Evolutionary conservation across 2,888 invertebrate genomes (phyloP).

Genomic region (Heteromyza rotundicornis): DNA sequence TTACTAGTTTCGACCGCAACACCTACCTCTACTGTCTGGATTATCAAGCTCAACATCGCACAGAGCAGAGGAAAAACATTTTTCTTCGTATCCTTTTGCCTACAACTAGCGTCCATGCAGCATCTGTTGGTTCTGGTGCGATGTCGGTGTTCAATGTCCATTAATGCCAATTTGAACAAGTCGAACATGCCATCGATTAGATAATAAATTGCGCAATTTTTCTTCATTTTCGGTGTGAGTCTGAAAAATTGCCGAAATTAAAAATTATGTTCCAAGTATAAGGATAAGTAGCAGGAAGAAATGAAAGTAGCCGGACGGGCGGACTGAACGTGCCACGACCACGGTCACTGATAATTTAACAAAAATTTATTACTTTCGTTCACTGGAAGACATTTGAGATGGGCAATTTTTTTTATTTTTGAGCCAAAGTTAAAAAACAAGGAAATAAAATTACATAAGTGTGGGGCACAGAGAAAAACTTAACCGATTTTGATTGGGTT

Average conservation of each 20-base stretch:
- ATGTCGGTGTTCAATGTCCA: constrained; percentile 27
- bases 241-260: background rate
- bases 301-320: no score
- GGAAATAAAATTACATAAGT: no score
- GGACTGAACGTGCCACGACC: no score
- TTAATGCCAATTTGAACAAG: constrained; percentile 38
- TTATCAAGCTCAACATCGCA: no score
- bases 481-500: no score
- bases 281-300: no score
- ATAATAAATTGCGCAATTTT: constrained; percentile 32
- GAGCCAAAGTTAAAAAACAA: no score
- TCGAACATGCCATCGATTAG: constrained; percentile 36
- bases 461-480: no score
- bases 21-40: no score
- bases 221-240: constrained; percentile 27
- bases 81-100: background rate
- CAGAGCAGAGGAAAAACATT: background rate
- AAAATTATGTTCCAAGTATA: background rate
- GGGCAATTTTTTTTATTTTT: no score
- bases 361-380: background rate
- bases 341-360: background rate
- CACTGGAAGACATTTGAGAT: background rate
- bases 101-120: background rate
- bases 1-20: no score
- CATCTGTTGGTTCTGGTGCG: background rate